Conservation (phyloP, 2,113 vertebrate species). For the Brachyhypopomus occidentalis region DNA sequence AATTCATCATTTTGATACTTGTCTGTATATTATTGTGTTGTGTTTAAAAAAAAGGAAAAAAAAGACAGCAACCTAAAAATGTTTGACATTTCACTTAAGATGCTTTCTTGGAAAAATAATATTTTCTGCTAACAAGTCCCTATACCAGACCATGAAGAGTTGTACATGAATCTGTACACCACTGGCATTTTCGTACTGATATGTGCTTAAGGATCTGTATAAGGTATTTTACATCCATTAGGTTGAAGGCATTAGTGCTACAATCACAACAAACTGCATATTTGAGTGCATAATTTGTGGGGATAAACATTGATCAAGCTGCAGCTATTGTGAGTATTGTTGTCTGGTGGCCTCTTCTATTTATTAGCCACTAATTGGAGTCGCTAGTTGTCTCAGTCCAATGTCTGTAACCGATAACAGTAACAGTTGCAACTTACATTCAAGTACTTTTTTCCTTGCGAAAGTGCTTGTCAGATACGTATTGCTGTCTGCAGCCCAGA, state of each 20-base stretch:
- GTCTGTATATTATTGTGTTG: neutral
- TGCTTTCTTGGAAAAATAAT: constrained; percentile 29
- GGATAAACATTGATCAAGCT: neutral
- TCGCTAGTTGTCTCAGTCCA: neutral
- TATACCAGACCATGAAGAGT: neutral
- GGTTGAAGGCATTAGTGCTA: neutral
- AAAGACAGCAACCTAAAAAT: too few species aligned
- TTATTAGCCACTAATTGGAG: neutral
- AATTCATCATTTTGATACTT: neutral
- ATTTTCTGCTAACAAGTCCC: neutral
- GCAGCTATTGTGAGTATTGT: neutral
- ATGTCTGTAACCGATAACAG: neutral
- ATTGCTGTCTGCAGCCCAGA: too few species aligned
- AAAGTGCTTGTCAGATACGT: too few species aligned
- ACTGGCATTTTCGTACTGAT: neutral
- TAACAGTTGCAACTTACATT: too few species aligned
- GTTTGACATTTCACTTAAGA: neutral
- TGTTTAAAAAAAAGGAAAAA: neutral
- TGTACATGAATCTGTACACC: neutral
- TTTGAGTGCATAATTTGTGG: too few species aligned
- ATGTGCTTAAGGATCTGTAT: neutral
- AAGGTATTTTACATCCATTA: neutral
- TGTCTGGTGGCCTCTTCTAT: neutral
- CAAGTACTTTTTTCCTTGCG: too few species aligned
- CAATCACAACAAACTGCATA: neutral